Conservation (phyloP, 92 coral and sea anemone genomes). For the Porites divaricata region DNA sequence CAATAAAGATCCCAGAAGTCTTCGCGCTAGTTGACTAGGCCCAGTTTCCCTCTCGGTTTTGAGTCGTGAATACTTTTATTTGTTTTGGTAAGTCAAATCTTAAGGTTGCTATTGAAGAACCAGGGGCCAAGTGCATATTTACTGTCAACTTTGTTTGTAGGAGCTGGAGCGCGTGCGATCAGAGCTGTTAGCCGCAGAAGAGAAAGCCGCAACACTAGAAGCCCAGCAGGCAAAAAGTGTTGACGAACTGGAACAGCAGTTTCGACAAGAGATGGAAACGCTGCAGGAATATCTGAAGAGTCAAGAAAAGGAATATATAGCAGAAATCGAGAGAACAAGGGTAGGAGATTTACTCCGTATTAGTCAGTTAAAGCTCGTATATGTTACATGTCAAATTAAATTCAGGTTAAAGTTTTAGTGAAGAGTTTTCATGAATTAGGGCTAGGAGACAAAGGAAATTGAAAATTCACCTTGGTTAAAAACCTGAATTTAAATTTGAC, state of each 20-base stretch:
- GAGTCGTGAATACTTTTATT: too few species aligned
- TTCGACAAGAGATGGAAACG: conserved; percentile 72
- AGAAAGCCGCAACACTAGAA: conserved; percentile 57
- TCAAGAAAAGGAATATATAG: conserved; percentile 68
- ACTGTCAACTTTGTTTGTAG: conserved; percentile 31
- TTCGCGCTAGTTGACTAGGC: too few species aligned
- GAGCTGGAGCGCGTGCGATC: conserved; percentile 72
- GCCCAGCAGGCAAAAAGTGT: conserved; percentile 69
- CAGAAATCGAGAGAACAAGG: conserved; percentile 68
- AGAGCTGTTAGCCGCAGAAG: conserved; percentile 69
- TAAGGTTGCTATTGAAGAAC: too few species aligned
- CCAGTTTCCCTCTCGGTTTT: too few species aligned
- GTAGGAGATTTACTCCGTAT: conserved; percentile 19
- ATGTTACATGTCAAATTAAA: too few species aligned
- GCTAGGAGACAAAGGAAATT: too few species aligned
- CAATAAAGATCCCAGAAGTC: too few species aligned
- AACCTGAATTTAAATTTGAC: too few species aligned
- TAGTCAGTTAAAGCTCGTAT: background rate
- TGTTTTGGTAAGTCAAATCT: too few species aligned
- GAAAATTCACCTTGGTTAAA: too few species aligned
- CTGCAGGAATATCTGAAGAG: conserved; percentile 60
- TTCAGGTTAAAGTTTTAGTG: too few species aligned
- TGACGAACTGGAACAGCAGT: conserved; percentile 70
- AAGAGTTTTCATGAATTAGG: too few species aligned
- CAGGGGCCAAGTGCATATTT: background rate